Evolutionary conservation across 2,797 vertebrate species (phyloP).

Genomic region (Bovichtus variegatus): DNA sequence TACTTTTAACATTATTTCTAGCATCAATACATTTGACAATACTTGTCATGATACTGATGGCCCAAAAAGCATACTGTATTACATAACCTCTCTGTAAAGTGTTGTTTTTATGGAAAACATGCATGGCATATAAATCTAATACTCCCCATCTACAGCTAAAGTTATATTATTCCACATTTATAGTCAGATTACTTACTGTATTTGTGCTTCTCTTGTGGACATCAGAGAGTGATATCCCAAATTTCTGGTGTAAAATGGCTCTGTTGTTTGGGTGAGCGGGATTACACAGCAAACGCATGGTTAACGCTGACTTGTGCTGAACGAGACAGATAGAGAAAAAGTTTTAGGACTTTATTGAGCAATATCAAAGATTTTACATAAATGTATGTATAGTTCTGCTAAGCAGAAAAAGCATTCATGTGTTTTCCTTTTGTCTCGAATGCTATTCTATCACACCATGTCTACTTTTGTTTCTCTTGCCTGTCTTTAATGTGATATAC

Average conservation of each 20-base stretch:
- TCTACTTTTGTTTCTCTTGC: not conserved
- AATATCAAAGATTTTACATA: not conserved
- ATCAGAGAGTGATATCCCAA: conserved; percentile 84
- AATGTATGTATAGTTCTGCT: not conserved
- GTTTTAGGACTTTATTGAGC: not conserved
- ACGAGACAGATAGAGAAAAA: conserved; percentile 38
- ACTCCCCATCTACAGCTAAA: not conserved
- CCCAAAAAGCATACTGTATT: not conserved
- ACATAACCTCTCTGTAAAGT: not conserved
- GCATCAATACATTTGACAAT: not conserved
- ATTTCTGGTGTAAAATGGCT: conserved; percentile 74
- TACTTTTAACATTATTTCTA: not conserved
- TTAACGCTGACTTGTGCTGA: conserved; percentile 86
- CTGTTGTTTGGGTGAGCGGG: conserved; percentile 79
- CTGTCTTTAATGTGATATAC: not conserved
- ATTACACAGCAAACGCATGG: conserved; percentile 81
- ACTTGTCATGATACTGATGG: not conserved
- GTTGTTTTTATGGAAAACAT: conserved; percentile 16
- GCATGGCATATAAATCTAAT: not conserved
- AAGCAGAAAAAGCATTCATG: not conserved
- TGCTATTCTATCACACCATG: not conserved
- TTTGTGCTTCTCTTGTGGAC: conserved; percentile 78
- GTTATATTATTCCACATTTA: conserved; percentile 5
- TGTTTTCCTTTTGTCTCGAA: not conserved
- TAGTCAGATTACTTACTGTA: conserved; percentile 82